A percentile compares a stretch with the other conserved stretches of the same genome.
These are phyloP conservation scores for Pseudomyrmex concolor DNA, from an alignment of 1,140 invertebrate species.

Conservation along the genomic window DNA sequence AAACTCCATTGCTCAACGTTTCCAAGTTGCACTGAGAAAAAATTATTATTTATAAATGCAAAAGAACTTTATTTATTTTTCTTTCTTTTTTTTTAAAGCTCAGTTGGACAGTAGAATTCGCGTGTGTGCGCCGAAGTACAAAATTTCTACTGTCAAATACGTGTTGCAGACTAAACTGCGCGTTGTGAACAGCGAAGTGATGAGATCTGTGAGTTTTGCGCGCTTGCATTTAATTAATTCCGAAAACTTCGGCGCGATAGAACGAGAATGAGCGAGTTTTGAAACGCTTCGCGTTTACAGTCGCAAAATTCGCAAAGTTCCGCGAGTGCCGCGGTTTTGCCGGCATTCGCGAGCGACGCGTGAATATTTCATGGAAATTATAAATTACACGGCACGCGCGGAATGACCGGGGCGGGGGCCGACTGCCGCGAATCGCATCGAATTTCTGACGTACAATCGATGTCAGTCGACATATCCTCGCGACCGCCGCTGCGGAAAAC, in stretches of 20 bases:
- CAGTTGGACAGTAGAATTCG: slow-evolving; percentile 12
- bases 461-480: slow-evolving; percentile 67
- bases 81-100: background rate
- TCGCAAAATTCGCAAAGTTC: slow-evolving; percentile 48
- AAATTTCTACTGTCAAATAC: background rate
- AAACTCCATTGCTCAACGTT: too few relatives aligned
- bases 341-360: slow-evolving; percentile 52
- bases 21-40: too few relatives aligned
- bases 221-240: slow-evolving; percentile 49
- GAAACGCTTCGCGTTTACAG: background rate
- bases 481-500: slow-evolving; percentile 54
- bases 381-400: slow-evolving; percentile 49
- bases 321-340: slow-evolving; percentile 52
- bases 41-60: background rate
- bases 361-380: slow-evolving; percentile 64
- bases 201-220: slow-evolving; percentile 30
- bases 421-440: slow-evolving; percentile 58
- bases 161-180: background rate
- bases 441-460: slow-evolving; percentile 65
- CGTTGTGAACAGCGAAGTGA: slow-evolving; percentile 14
- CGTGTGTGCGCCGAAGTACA: background rate
- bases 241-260: slow-evolving; percentile 33
- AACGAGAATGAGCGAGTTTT: slow-evolving; percentile 37
- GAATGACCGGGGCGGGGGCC: slow-evolving; percentile 27
- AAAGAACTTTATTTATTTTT: background rate